Base-by-base conservation (phyloP, 2,888 invertebrate genomes). In the Cataglyphis rosenhaueri region DNA sequence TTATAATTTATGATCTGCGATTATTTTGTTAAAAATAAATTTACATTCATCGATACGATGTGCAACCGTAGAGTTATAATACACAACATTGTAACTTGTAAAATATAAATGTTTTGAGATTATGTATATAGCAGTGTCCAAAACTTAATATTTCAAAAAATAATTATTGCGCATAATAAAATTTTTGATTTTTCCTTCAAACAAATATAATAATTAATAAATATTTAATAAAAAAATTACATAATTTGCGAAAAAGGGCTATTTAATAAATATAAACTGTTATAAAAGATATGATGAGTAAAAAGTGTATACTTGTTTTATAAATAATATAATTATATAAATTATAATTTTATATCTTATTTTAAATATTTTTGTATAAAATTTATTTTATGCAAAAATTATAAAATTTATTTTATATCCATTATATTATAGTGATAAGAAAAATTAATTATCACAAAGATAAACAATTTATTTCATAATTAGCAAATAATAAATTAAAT, bases 21-120 rank as follows among this genome's bases (percentile, higher is more conserved):
- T 74, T 62, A 15, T 62, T 73, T 59, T 41, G 8, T 52, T 52
- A n/a, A 52, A 52, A 52, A n/a, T 52, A 48, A 48, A 48, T 52
- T 52, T n/a, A n/a, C 8, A 52, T 3, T 52, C n/a, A 8, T 8
- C 52, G 52, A 52, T 52, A n/a, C 8, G 44, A 48, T 48, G 15
- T 1, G 8, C 8, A 52, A n/a, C 3, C 6, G 2, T 0, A 3
- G 52, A 52, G 8, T 48, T 44, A 2, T n/a, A n/a, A 2, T n/a
- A 48, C n/a, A 8, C 8, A 52, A 52, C n/a, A n/a, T 52, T n/a
- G 52, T n/a, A 2, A n/a, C 8, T 0, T 52, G n/a, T 6, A 52
- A 52, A 52, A 52, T 52, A n/a, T 8, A 52, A n/a, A 52, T 52
- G 2, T 52, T 52, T n/a, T n/a, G 52, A 8, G 2, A 52, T 52